Evolutionary conservation across 1,140 invertebrate genomes (phyloP), one percentile per base, ranked within the genome.

Genomic region (Pseudomyrmex gracilis): DNA sequence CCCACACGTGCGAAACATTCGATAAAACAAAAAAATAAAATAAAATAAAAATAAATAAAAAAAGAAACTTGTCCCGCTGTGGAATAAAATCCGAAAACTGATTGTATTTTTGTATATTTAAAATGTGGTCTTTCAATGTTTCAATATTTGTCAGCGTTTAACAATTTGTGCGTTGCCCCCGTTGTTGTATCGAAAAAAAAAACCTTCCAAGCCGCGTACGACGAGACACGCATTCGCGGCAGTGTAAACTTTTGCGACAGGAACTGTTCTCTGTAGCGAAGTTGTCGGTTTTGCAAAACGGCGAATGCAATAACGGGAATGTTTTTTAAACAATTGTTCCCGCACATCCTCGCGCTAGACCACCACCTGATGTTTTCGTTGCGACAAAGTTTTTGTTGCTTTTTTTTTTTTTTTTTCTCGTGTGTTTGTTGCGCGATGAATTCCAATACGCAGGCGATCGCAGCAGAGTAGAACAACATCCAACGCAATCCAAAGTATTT

Each of bases 251-350:
- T 45, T 70, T 58, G 49, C 49, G 66, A 67, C 22, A 70, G 76
- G 58, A 77, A 77, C 61, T 10, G 4, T 67, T 53, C 73, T 77
- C 73, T 47, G 61, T 67, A 66, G 73, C 20, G 49, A 77, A 77
- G 55, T 77, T 77, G 64, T 66, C 24, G 66, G 51, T 67, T 77
- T 66, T 77, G 61, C 9, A 34, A 66, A 77, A 80, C 7, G 53
- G 53, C 15, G 70, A 58, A 70, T 74, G 61, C 71, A 61, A 61
- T 55, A 67, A 43, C 60, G 64, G 34, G 20, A 58, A 58, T 80
- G 76, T 80, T 80, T 80, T 71, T 80, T 80, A 80, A 80, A 70
- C 43, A 58, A 71, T 80, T 70, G 76, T 80, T 51, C 17, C 47
- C 20, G 43, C 51, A 67, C 66, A 76, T 78, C 64, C 34, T 49